Base-by-base conservation (phyloP, 2,888 invertebrate species). In the Aethes cnicana region DNA sequence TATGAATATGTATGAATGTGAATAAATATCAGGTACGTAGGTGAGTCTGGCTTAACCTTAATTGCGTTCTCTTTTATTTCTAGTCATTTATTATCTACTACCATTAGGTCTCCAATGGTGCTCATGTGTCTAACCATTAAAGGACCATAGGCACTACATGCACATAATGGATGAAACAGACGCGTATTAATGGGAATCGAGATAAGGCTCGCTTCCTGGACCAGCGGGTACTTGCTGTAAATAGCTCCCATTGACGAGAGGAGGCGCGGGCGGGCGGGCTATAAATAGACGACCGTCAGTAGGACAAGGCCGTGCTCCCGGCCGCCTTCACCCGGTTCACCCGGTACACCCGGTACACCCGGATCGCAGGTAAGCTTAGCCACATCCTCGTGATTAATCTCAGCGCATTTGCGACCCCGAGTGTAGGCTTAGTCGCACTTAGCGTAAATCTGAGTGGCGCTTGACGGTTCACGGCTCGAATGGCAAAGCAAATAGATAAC, bases 201-300 rank as follows among this genome's bases (percentile, higher is more conserved):
- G 32, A 20, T 46, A 46, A 33, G 37, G 59, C 57, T 62, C 61
- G 60, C 62, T 63, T 63, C 60, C 64, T 61, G 35, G 43, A 44
- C 26, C 59, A 60, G 62, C 57, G 61, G 63, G 62, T 58, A 64
- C 58, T 63, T 60, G 70, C 80, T 77, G 66, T 79, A 81, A 87
- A 86, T 86, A 84, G 84, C 74, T 66, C 46, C 72, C 79, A 82
- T 82, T 80, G 81, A 81, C 75, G 74, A 73, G 69, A 58, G 63
- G 64, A 61, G 64, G 67, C 64, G 64, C 66, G 66, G 66, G 64
- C 64, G 71, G 63, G 63, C 60, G 68, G 47, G 69, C 85, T 84
- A 86, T 74, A 86, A 74, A 84, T 86, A 87, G 85, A 75, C 80
- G 81, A 69, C 81, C 82, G 77, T 68, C 77, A 81, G 73, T 84